Base-by-base conservation (phyloP, 1,140 invertebrate genomes). In the Ephestia elutella region DNA sequence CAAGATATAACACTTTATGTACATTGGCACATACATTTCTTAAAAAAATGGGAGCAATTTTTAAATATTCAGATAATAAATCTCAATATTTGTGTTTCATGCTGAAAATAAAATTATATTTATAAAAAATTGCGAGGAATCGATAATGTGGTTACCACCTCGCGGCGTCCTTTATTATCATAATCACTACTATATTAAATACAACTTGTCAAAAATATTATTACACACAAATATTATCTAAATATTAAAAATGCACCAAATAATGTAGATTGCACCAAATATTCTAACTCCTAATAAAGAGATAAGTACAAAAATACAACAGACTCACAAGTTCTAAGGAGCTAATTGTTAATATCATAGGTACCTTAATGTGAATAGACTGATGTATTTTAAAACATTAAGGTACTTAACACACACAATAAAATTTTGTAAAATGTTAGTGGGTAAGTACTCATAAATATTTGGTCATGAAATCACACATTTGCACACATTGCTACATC, bases 381-480 rank as follows among this genome's bases (percentile, higher is more conserved):
- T 44, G 13, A 44, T 35, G 10, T 10, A 35, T 35, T 5, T 35
- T 44, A n/a, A 15, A 15, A 44, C 38, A 44, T 15, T 35, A 44
- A 44, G 13, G 38, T 44, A 44, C 38, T 35, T n/a, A 11, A 35
- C 3, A 44, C 15, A 15, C 5, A 15, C 38, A 44, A n/a, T 15
- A 44, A 44, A 44, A 44, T 64, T 74, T 68, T 68, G 21, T 25
- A 60, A 72, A 75, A 78, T 30, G 56, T 50, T 57, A 30, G 17
- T 60, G 54, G 71, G 63, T 60, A 60, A 74, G 64, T 68, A 68
- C 55, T 69, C 65, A 62, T 1, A 54, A 63, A 71, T 71, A 74
- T 80, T 78, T 76, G 71, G 77, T 80, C 73, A 71, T 62, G 71
- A 74, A 73, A 80, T 76, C 75, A 78, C 73, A 75, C 71, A 71